Evolutionary conservation across 2,888 invertebrate species (phyloP).

Genomic region (Drosophila fungiperda): DNA sequence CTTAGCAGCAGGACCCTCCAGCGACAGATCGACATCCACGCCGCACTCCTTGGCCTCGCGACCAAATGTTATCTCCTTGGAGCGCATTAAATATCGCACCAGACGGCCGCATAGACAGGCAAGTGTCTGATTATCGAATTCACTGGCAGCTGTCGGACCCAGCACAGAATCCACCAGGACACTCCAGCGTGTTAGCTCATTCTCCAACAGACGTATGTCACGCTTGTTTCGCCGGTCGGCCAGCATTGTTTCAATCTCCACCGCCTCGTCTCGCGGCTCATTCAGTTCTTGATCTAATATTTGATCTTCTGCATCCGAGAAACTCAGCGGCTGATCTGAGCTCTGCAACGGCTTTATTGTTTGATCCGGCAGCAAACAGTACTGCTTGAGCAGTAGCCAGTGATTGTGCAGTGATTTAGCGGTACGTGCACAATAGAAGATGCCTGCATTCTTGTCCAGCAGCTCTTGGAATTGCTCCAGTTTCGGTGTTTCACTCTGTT

Average conservation of each 20-base stretch:
- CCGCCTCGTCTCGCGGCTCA: constrained; percentile 92
- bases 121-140: constrained; percentile 96
- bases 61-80: constrained; percentile 97
- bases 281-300: constrained; percentile 92
- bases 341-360: constrained; percentile 88
- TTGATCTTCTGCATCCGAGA: constrained; percentile 96
- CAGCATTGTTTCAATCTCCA: constrained; percentile 91
- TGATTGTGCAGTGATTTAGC: constrained; percentile 93
- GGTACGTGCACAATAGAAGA: constrained; percentile 95
- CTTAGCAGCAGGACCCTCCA: constrained; percentile 98
- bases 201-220: constrained; percentile 95
- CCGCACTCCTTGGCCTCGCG: constrained; percentile 94
- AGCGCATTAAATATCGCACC: constrained; percentile 97
- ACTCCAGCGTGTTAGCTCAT: constrained; percentile 96
- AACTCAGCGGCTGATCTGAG: constrained; percentile 89
- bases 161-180: constrained; percentile 96
- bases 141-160: constrained; percentile 91
- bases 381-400: constrained; percentile 97
- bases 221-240: constrained; percentile 92
- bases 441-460: constrained; percentile 92
- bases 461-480: constrained; percentile 94
- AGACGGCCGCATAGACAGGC: constrained; percentile 96
- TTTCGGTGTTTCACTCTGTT: constrained; percentile 89
- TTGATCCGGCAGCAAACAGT: constrained; percentile 96
- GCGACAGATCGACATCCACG: constrained; percentile 96